phyloP scores from a whole-genome alignment of 2,113 vertebrate genomes.

The Gavia stellata region DNA sequence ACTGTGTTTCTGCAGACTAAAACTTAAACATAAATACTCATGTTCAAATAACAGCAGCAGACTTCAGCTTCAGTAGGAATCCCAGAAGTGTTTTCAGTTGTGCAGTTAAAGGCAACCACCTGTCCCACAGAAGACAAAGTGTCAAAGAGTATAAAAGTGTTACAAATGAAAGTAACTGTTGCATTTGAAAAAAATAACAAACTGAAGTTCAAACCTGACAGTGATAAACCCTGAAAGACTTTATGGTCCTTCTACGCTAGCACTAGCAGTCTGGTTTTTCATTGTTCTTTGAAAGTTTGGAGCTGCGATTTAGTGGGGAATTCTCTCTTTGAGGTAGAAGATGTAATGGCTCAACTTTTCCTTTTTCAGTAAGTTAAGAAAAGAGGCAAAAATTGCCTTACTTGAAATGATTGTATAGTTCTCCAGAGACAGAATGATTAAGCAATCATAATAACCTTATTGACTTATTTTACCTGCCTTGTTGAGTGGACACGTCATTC shows the following conservation, averaged over 20 bases:
- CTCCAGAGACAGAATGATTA: background rate
- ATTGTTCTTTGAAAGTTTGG: background rate
- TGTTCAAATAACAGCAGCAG: constrained; percentile 17
- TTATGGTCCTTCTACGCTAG: background rate
- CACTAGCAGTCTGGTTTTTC: background rate
- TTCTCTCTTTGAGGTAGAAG: background rate
- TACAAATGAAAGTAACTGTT: background rate
- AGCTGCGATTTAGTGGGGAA: background rate
- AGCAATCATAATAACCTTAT: background rate
- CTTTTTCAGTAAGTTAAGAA: background rate
- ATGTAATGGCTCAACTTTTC: background rate
- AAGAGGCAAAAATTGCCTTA: background rate
- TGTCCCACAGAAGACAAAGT: background rate
- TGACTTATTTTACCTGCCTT: background rate
- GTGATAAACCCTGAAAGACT: background rate
- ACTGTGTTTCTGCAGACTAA: background rate
- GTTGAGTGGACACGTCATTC: background rate
- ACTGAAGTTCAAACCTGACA: background rate
- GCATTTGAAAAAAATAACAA: background rate
- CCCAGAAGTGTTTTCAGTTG: constrained; percentile 10
- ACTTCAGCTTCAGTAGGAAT: constrained; percentile 24
- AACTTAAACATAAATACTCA: constrained; percentile 33
- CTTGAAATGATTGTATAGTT: background rate
- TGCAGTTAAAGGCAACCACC: background rate
- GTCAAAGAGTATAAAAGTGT: background rate